Evolutionary conservation across 2,888 invertebrate genomes (phyloP), one percentile per base, ranked within the genome.

Genomic region (Drosophila flavopinicola): DNA sequence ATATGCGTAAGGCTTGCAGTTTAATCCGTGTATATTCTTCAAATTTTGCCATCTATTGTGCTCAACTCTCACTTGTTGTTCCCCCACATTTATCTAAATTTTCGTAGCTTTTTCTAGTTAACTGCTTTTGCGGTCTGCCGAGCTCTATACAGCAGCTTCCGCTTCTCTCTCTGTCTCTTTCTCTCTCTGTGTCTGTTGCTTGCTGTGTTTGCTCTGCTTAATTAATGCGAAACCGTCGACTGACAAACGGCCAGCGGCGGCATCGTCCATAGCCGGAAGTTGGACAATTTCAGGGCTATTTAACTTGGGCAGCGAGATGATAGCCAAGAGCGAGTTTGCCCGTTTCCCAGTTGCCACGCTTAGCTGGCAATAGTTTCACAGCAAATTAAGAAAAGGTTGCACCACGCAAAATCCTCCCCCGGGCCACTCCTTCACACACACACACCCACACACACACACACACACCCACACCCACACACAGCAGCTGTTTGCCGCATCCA

Each of bases 301-400:
- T 80, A 80, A 85, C 80, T 85, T 85, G 77, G 86, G 66, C 57
- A 53, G 60, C 56, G 60, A 60, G 48, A 17, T 39, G 65, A 71
- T 59, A 44, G 73, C 67, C 60, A 49, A 72, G 30, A 68, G 67
- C 67, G 49, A 63, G 27, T 11, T 59, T 47, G 49, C 66, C 61
- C 38, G 45, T 37, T 29, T 61, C 23, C 6, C 41, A 29, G 25
- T 53, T 67, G 73, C 80, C 69, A 87, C 77, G 85, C 78, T 88
- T 79, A 66, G 83, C 70, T 82, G 75, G 71, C 88, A 88, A 88
- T 88, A 83, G 82, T 88, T 83, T 88, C 68, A 82, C 88, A 88
- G 88, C 75, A 88, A 88, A 82, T 82, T 82, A 82, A 82, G 87
- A 82, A 88, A 84, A 88, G 87, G 84, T 75, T 84, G 87, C 63